These are phyloP conservation scores for Semaprochilodus insignis DNA, from an alignment of 2,797 vertebrate genomes.

Conservation along the genomic window DNA sequence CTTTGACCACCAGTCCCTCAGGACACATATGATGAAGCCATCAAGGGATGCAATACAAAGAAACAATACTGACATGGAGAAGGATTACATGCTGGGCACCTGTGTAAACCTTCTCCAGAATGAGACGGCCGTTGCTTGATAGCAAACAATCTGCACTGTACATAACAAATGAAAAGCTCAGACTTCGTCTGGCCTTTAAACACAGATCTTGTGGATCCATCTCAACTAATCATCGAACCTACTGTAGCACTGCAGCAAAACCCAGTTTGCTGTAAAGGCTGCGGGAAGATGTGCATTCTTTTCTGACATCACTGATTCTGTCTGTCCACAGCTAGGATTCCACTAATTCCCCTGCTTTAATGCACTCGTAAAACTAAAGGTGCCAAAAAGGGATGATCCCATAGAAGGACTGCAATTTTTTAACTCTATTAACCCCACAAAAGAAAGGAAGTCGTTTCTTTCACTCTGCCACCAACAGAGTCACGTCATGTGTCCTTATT, in stretches of 20 bases:
- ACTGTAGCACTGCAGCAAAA: not conserved
- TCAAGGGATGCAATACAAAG: conserved; percentile 36
- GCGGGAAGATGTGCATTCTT: conserved; percentile 4
- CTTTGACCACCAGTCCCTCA: conserved; percentile 27
- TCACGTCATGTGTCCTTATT: too few species aligned
- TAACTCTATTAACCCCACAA: too few species aligned
- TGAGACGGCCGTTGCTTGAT: conserved; percentile 19
- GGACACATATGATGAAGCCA: conserved; percentile 29
- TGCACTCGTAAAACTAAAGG: not conserved
- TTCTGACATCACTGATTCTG: not conserved
- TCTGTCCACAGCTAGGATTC: not conserved
- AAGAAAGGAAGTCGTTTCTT: too few species aligned
- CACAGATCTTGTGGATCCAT: conserved; percentile 9
- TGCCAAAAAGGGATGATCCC: not conserved
- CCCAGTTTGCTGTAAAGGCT: conserved; percentile 1
- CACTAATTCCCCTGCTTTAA: too few species aligned
- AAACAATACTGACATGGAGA: conserved; percentile 43
- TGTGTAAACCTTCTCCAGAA: conserved; percentile 14
- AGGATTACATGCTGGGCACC: conserved; percentile 41
- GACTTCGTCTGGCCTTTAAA: conserved; percentile 26
- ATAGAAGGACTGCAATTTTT: not conserved
- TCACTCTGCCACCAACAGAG: too few species aligned
- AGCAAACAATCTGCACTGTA: conserved; percentile 42
- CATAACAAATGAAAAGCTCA: conserved; percentile 38
- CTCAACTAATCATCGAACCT: conserved; percentile 1